Base-by-base conservation (phyloP, 2,113 vertebrate species). In the Electrona antarctica region DNA sequence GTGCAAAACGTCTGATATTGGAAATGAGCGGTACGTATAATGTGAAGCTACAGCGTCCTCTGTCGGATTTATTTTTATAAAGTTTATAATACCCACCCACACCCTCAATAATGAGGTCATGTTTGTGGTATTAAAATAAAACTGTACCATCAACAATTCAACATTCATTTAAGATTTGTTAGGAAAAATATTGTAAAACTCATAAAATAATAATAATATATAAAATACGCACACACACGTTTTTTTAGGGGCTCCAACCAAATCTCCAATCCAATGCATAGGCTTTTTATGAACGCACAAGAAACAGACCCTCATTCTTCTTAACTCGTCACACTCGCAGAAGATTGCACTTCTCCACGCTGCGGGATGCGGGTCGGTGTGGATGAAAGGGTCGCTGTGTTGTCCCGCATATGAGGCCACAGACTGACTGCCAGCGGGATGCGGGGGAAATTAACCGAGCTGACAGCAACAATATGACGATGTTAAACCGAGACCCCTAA, bases 381-480 rank as follows among this genome's bases (percentile, higher is more conserved):
- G 60, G 56, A 88, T 86, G 52, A 88, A 87, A 75, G 74, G 55
- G 49, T 4, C 62, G 58, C 83, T 86, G 88, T 21, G 21, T 84
- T 83, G 64, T 76, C 77, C 77, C 55, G 75, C 59, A 59, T 55
- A 64, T 69, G 72, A 41, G 33, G 64, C 58, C 87, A 14, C 88
- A 41, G 33, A 41, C 33, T 41, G 33, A 41, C 33, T 41, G 33
- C 33, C 33, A 80, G 86, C 81, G 65, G 63, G 87, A 60, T 46
- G 56, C 4, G 49, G 71, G 52, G 46, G 1, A 63, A 83, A 88
- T 81, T 55, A 85, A 79, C 72, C 11, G 50, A 64, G 77, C 21
- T 59, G 58, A 67, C 67, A 69, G 64, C 64, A 76, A 81, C 86
- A 81, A 74, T 76, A 48, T 81, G 77, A 77, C 70, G 71, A 21